Conservation (phyloP, 2,797 vertebrate genomes). For the Artibeus jamaicensis region DNA sequence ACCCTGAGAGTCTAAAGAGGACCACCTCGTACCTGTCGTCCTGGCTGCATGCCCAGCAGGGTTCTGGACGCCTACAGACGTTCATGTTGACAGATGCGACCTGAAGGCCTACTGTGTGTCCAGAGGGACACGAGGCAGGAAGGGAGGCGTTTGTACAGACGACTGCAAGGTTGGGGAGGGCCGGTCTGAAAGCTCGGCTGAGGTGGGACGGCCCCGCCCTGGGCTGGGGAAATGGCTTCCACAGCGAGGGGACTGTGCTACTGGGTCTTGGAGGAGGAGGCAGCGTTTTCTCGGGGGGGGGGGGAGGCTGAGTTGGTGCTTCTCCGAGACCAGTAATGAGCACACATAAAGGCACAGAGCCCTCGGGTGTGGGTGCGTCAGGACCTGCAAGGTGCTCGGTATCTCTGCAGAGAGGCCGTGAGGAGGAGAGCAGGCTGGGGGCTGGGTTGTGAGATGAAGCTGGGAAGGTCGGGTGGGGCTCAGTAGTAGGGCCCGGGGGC, state of each 20-base stretch:
- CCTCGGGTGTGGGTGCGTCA: neutral
- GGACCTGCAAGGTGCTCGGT: neutral
- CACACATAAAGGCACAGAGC: neutral
- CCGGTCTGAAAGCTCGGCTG: neutral
- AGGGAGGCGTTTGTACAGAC: neutral
- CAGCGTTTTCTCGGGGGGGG: neutral
- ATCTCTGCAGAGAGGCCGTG: neutral
- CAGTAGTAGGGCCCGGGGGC: neutral
- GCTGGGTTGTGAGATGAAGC: neutral
- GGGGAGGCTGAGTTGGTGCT: neutral
- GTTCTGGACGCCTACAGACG: neutral
- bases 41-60: neutral
- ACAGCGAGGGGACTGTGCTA: neutral
- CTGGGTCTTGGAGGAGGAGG: neutral
- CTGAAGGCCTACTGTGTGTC: neutral
- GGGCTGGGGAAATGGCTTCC: neutral
- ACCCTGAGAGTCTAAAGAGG: neutral
- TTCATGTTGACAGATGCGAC: rapidly evolving
- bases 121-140: neutral
- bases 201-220: neutral
- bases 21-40: neutral
- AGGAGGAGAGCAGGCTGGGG: rapidly evolving
- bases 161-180: rapidly evolving
- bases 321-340: neutral
- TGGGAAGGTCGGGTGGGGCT: neutral